These are phyloP conservation scores for Aeoliscus strigatus DNA, from an alignment of 2,797 vertebrate genomes.

Conservation along the genomic window DNA sequence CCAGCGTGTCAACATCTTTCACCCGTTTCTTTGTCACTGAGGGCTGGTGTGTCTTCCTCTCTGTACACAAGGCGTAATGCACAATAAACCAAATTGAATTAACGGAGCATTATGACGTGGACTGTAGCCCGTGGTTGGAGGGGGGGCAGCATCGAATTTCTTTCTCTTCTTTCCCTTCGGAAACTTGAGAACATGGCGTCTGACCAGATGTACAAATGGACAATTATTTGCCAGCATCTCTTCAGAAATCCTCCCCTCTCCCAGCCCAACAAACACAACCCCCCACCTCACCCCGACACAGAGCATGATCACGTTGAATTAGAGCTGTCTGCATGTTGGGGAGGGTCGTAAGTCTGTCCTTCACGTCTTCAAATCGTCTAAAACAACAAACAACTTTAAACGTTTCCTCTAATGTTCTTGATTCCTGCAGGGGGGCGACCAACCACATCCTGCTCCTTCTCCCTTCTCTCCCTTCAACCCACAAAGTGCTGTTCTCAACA, in stretches of 20 bases:
- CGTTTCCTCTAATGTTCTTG: conserved; percentile 3
- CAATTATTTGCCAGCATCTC: too few relatives aligned
- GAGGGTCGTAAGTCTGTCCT: too few relatives aligned
- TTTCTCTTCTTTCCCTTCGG: conserved; percentile 58
- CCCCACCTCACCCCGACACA: too few relatives aligned
- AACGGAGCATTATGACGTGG: conserved; percentile 67
- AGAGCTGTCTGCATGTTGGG: too few relatives aligned
- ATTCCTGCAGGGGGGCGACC: conserved; percentile 13
- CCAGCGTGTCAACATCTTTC: too few relatives aligned
- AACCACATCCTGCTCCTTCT: conserved; percentile 42
- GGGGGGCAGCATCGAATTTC: conserved; percentile 69
- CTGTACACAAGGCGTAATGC: conserved; percentile 68
- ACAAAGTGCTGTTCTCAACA: conserved; percentile 41
- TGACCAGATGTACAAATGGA: too few relatives aligned
- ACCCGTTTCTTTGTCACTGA: conserved; percentile 40
- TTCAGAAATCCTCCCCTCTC: too few relatives aligned
- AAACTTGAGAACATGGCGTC: conserved; percentile 64
- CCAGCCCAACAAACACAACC: too few relatives aligned
- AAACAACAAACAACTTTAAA: too few relatives aligned
- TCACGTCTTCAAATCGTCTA: too few relatives aligned
- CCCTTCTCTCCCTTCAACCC: conserved; percentile 30
- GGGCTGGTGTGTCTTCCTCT: conserved; percentile 46
- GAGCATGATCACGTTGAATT: too few relatives aligned
- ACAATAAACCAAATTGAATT: conserved; percentile 67
- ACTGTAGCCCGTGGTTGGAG: conserved; percentile 66